A percentile compares a stretch with the other conserved stretches of the same genome.
Conservation (phyloP, 2,113 vertebrate species). For the Hydrochoerus hydrochaeris region DNA sequence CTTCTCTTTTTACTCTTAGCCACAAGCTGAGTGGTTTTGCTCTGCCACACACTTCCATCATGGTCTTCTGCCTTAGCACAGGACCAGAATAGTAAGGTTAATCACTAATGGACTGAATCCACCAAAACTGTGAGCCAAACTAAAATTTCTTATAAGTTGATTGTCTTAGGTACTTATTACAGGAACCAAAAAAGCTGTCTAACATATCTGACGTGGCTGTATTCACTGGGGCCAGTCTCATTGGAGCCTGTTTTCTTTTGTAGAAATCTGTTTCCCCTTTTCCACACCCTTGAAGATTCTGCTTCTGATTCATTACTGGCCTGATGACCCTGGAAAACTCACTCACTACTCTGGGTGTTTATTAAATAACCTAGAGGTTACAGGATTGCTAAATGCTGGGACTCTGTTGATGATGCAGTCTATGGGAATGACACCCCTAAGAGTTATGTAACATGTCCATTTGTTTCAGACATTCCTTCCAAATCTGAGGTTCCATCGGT, state of each 20-base stretch:
- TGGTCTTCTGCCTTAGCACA: background rate
- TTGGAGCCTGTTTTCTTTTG: background rate
- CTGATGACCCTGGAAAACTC: background rate
- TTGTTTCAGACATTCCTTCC: background rate
- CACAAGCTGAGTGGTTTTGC: background rate
- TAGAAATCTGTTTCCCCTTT: background rate
- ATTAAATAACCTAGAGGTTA: background rate
- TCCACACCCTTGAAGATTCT: background rate
- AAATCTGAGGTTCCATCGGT: background rate
- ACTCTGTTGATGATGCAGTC: background rate
- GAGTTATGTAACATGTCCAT: background rate
- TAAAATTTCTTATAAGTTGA: too few species aligned
- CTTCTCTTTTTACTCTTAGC: background rate
- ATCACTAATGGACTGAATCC: background rate
- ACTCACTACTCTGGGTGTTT: background rate
- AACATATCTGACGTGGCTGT: background rate
- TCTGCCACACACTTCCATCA: background rate
- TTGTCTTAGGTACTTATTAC: background rate
- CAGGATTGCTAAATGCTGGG: background rate
- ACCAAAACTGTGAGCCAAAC: background rate
- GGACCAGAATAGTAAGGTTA: background rate
- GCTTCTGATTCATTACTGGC: background rate
- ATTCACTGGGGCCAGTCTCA: background rate
- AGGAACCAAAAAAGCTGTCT: background rate
- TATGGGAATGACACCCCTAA: background rate